Evolutionary conservation across 2,888 invertebrate genomes (phyloP), one percentile per base, ranked within the genome.

Genomic region (Himalopsyche tibetana): DNA sequence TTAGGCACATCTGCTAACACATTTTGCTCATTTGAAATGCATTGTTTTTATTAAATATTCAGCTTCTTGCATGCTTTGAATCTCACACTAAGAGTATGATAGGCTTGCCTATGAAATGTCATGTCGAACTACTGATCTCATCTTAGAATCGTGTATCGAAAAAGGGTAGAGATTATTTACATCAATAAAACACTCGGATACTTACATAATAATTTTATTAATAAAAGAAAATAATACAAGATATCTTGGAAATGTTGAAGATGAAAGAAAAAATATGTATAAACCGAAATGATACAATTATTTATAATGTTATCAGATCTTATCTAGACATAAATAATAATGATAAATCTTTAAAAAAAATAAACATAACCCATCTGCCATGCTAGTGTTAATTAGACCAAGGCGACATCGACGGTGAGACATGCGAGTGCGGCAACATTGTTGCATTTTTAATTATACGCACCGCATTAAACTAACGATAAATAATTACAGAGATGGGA

Each of bases 241-340:
- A 74, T 74, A 36, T 74, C 74, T 74, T 74, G 74, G 74, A 74
- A 74, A 74, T 74, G 74, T 74, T 74, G 28, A 74, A 74, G 74
- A 74, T 74, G 38, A 74, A 74, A 74, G 5, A 74, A 12, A 36
- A 38, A 74, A 74, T 51, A 51, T 4, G 12, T 74, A 36, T 36
- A 38, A 74, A 36, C 4, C 19, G 74, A 74, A 74, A 74, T 74
- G 36, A 74, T 63, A 51, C 51, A 51, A 51, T 51, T 15, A 28
- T 56, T n/a, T 19, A 63, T 63, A 36, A 36, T 74, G 36, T 36
- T 36, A 74, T 74, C 74, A 74, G 74, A 74, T 74, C 36, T 63
- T 28, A 63, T 38, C 36, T 74, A 74, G 28, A 74, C 15, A 74
- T 74, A 74, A 36, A 74, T 74, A 69, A 69, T 69, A 74, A 5